Conservation (phyloP, 2,888 invertebrate genomes). For the Anthoptus insignis region DNA sequence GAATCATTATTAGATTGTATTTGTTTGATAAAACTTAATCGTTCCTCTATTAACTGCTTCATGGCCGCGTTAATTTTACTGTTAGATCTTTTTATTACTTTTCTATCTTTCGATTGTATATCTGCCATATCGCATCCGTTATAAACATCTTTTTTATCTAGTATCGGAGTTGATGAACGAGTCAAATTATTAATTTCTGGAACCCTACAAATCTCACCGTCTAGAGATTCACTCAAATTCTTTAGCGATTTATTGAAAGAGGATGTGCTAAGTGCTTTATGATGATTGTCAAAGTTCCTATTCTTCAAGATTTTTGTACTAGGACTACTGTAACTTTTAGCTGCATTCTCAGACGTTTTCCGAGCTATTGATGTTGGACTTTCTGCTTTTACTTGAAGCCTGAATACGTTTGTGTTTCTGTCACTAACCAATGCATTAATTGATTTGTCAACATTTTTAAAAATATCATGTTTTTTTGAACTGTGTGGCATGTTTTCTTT, state of each 20-base stretch:
- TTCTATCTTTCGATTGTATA: conserved; percentile 9
- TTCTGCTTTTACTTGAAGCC: conserved; percentile 60
- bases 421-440: conserved; percentile 54
- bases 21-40: conserved; percentile 57
- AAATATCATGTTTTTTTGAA: conserved; percentile 50
- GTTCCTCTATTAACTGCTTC: conserved; percentile 61
- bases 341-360: conserved; percentile 10
- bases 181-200: conserved; percentile 20
- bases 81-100: conserved; percentile 36
- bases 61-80: conserved; percentile 47
- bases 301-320: conserved; percentile 16
- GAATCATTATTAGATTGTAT: conserved; percentile 46
- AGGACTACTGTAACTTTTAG: not conserved
- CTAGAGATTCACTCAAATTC: conserved; percentile 8
- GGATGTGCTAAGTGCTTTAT: not conserved
- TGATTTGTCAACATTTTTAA: conserved; percentile 43
- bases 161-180: conserved; percentile 29
- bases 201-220: not conserved
- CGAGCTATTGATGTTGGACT: conserved; percentile 37
- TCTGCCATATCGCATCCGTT: conserved; percentile 8
- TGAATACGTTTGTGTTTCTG: conserved; percentile 60
- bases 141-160: conserved; percentile 26
- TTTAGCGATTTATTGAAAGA: conserved; percentile 13
- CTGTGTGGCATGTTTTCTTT: conserved; percentile 72
- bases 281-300: not conserved